phyloP scores from a whole-genome alignment of 2,113 vertebrate genomes.

The Neolamprologus variostigma region DNA sequence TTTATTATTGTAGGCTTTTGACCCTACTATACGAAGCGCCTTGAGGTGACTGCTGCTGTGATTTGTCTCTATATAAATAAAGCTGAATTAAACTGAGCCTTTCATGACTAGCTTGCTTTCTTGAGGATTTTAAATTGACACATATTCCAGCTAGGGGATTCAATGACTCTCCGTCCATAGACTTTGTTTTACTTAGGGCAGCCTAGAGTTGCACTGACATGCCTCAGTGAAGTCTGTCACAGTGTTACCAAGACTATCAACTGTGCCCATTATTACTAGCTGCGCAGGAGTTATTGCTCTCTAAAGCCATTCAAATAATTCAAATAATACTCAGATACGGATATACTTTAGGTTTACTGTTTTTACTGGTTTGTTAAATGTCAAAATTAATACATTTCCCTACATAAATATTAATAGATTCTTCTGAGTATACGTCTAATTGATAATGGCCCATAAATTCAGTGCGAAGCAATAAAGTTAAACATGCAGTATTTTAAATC shows the following conservation, averaged over 20 bases:
- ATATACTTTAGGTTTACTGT: neutral
- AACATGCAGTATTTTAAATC: neutral
- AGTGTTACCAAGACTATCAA: neutral
- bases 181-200: neutral
- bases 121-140: neutral
- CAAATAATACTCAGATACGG: neutral
- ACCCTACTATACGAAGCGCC: accelerated
- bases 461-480: neutral
- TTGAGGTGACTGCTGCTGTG: neutral
- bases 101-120: neutral
- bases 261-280: neutral
- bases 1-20: neutral
- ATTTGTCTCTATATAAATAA: neutral
- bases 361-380: neutral
- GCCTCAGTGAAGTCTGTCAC: neutral
- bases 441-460: neutral
- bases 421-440: neutral
- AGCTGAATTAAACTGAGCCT: neutral
- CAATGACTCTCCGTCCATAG: neutral
- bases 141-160: neutral
- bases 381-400: neutral
- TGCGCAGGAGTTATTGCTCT: neutral
- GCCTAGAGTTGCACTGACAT: neutral
- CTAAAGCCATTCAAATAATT: neutral
- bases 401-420: neutral